A percentile compares a stretch with the other conserved stretches of the same genome.
Evolutionary conservation across 2,797 vertebrate genomes (phyloP).

Genomic region (Trachops cirrhosus): DNA sequence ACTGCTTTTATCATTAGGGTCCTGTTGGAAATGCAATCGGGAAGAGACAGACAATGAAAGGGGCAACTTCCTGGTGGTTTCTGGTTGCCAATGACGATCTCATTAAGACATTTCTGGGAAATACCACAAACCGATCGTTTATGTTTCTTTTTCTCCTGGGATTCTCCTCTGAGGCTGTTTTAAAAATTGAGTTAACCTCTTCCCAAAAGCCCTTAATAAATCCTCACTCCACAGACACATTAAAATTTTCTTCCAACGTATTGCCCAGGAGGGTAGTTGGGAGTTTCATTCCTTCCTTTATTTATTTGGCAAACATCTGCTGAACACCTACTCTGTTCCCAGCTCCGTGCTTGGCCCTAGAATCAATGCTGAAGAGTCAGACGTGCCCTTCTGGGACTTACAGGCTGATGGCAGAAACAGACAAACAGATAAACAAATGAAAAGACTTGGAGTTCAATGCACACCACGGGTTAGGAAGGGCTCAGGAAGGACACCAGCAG

Average conservation of each 20-base stretch:
- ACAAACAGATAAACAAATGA: neutral
- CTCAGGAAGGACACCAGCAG: neutral
- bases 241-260: slow-evolving; percentile 3
- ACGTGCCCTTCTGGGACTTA: neutral
- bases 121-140: slow-evolving; percentile 56
- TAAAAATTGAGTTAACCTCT: slow-evolving; percentile 47
- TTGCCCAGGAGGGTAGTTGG: neutral
- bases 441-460: neutral
- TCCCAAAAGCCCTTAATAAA: slow-evolving; percentile 47
- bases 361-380: neutral
- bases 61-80: slow-evolving; percentile 18
- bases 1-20: neutral
- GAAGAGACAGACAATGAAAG: neutral
- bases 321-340: slow-evolving; percentile 2
- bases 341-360: neutral
- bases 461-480: neutral
- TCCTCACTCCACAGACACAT: neutral
- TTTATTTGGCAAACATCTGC: neutral
- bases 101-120: slow-evolving; percentile 59
- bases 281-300: neutral
- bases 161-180: slow-evolving; percentile 26
- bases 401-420: neutral
- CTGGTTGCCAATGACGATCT: slow-evolving; percentile 20
- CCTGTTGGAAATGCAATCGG: neutral
- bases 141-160: slow-evolving; percentile 51